These are phyloP conservation scores for Eutolmus rufibarbis DNA, from an alignment of 2,888 invertebrate species.

Conservation along the genomic window DNA sequence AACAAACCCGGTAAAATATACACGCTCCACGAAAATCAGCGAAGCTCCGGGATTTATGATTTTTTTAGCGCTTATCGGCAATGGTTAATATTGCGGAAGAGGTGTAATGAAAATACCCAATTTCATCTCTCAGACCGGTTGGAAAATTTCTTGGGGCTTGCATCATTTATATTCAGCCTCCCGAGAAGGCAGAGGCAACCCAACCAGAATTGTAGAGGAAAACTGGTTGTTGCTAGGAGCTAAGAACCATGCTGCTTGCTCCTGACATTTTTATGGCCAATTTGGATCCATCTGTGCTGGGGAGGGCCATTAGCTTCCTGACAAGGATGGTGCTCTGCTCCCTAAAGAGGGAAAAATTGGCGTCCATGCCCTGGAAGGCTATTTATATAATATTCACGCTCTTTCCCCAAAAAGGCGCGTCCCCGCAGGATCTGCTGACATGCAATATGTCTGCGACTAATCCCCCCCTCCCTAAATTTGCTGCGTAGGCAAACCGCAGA, in stretches of 20 bases:
- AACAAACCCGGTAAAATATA: not conserved
- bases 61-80: constrained; percentile 4
- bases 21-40: not conserved
- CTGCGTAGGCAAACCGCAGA: not conserved
- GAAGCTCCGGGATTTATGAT: not conserved
- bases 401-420: not conserved
- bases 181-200: not conserved
- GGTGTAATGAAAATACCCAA: constrained; percentile 16
- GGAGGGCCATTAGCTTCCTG: not conserved
- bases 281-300: not conserved
- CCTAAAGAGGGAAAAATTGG: not conserved
- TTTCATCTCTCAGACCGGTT: not conserved
- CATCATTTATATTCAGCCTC: not conserved
- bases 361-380: not conserved
- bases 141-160: not conserved
- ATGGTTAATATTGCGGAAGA: constrained; percentile 29
- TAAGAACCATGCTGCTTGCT: not conserved
- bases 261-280: constrained; percentile 12
- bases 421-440: not conserved
- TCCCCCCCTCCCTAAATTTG: not conserved
- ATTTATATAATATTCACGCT: not conserved
- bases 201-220: not conserved
- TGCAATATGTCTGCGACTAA: not conserved
- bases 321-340: not conserved
- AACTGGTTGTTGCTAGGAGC: not conserved